Evolutionary conservation across 2,113 vertebrate genomes (phyloP), one percentile per base, ranked within the genome.

Genomic region (Holacanthus passer): DNA sequence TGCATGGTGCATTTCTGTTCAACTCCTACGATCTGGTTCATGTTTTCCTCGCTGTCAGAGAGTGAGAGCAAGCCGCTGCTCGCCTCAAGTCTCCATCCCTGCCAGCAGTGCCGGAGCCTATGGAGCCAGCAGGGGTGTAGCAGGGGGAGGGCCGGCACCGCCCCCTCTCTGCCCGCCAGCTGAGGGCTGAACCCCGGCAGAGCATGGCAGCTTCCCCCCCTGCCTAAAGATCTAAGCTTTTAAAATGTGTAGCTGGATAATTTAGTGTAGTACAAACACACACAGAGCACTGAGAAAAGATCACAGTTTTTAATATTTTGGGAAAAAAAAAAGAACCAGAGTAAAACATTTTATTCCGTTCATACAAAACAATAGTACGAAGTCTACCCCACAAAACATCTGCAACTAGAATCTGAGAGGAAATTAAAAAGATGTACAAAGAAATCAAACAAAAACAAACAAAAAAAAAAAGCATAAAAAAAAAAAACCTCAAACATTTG

Each of bases 331-430:
- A 48, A 29, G 77, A 88, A 85, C 55, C 68, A 75, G 93, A 93
- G 89, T 95, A 95, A 95, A 95, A 95, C 90, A 89, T 84, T 89
- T 93, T 83, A 93, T 88, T 93, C 88, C 50, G 77, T 88, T 93
- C 88, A 93, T 96, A 95, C 93, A 96, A 96, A 95, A 95, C 85
- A 92, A 94, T 91, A 79, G 87, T 88, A 88, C 68, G 69, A 84
- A 91, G 83, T 88, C 88, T 91, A 93, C 73, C 87, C 89, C 89
- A 92, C 88, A 90, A 86, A 90, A 90, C 82, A 84, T 73, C 86
- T 86, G 86, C 89, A 89, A 73, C 91, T 91, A 94, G 55, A 89
- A 67, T 91, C 68, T 32, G 82, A 93, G 87, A 83, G 75, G 37
- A 92, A 93, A 94, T 92, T 92, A 92, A 93, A 88, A 91, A 87